Evolutionary conservation across 2,113 vertebrate species (phyloP).

Genomic region (Phaetusa simplex): DNA sequence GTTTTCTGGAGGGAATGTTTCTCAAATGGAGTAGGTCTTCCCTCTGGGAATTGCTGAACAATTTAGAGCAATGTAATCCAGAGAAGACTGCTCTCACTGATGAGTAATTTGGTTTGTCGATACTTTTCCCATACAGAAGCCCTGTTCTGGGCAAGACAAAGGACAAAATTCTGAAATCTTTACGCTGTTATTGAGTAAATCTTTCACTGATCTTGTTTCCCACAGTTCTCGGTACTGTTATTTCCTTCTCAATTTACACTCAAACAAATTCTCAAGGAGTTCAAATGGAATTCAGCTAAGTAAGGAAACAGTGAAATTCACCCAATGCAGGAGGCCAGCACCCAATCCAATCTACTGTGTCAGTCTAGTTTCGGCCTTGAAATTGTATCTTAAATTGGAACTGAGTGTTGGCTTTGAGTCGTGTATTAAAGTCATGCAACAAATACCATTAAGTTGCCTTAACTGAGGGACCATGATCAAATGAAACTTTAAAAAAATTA

Average conservation of each 20-base stretch:
- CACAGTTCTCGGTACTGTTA: background rate
- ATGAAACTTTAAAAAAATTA: background rate
- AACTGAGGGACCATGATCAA: background rate
- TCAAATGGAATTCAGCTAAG: background rate
- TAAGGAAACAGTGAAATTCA: background rate
- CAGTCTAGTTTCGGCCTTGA: background rate
- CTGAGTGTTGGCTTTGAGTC: background rate
- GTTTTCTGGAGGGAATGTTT: constrained; percentile 51
- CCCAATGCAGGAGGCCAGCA: background rate
- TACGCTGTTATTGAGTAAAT: background rate
- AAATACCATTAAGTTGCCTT: background rate
- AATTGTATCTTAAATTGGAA: background rate
- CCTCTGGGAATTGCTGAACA: constrained; percentile 22
- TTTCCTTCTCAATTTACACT: background rate
- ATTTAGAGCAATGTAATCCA: constrained; percentile 27
- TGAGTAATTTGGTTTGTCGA: background rate
- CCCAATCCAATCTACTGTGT: background rate
- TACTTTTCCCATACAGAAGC: background rate
- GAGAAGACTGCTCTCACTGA: background rate
- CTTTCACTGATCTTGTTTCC: background rate
- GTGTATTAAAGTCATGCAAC: background rate
- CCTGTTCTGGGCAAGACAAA: background rate
- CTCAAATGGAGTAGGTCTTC: constrained; percentile 10
- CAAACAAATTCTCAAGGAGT: background rate
- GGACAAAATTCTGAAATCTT: background rate